Evolutionary conservation across 2,888 invertebrate species (phyloP), one percentile per base, ranked within the genome.

Genomic region (Tetrapedia diversipes): DNA sequence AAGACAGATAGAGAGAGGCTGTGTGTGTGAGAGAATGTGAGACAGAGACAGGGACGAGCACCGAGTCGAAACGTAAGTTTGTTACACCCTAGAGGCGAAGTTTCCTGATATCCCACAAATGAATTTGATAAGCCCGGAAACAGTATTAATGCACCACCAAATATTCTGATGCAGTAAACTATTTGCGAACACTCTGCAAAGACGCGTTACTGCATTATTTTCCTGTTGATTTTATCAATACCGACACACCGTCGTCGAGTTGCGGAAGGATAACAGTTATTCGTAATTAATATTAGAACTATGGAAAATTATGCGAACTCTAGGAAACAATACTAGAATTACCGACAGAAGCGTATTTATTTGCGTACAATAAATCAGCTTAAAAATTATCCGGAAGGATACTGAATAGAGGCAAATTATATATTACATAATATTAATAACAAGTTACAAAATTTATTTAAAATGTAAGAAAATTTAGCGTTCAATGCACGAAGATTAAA

Each of bases 81-180:
- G 82, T 81, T 78, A 74, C 54, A 67, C 68, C 68, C 74, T 47
- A 74, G 61, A 70, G 78, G 73, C 70, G 47, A 81, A 81, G 64
- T 81, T 81, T 45, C 69, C 67, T 71, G 77, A 80, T 80, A 81
- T 70, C 63, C 69, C 51, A 29, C 69, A 64, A 73, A 81, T 67
- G 73, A 77, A 80, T 80, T 76, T 80, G 71, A 76, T 71, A 65
- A 76, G 67, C 74, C 43, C 16, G 19, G 41, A 45, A 74, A 67
- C 75, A 39, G 61, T 67, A 74, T 74, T 66, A 74, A 66, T 74
- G 66, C 45, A 22, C 27, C 61, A n/a, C 39, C 73, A 61, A 76
- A 76, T 76, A 73, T 73, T 76, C 56, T 22, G 19, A 22, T n/a
- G 34, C 24, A 7, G 41, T 47, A 32, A 76, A 76, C 66, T 74